Base-by-base conservation (phyloP, 2,888 invertebrate genomes). In the Cabera pusaria region DNA sequence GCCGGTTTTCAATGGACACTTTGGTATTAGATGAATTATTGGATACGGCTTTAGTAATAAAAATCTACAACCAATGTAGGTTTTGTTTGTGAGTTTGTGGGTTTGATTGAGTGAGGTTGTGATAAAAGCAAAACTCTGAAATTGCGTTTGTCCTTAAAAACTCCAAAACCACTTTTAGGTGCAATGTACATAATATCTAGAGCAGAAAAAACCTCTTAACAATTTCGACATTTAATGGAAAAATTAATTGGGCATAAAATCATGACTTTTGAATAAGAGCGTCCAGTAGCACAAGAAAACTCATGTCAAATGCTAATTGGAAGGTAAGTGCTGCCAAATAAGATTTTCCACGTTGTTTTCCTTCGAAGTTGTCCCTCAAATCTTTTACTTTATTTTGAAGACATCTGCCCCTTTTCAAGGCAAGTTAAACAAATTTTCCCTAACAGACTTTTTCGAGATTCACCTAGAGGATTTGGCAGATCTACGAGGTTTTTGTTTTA, bases 351-450 rank as follows among this genome's bases (percentile, higher is more conserved):
- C 61, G 56, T 64, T 69, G 62, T 75, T 75, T 75, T 71, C 61
- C 63, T 64, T 63, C 56, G 64, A 62, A 67, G 59, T 64, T 62
- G 71, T 69, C 64, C 51, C 61, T 75, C 66, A 78, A 82, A 81
- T 80, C 73, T 79, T 74, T 76, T 75, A 69, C 72, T 73, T 76
- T 72, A 65, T 70, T 67, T 51, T 57, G 52, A 47, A 65, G 68
- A 68, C 26, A 32, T 72, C 64, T 74, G 69, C 69, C 76, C 81
- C 70, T 79, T 80, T 80, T 82, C 76, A 79, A 75, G 71, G 75
- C 52, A 64, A 78, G 75, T 79, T 84, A 82, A 82, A 79, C 79
- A 83, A 82, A 83, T 85, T 84, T 82, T 60, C 73, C 64, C 64
- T 76, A 83, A 83, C 76, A 81, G 83, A 79, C 77, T 82, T 81